A percentile compares a stretch with the other conserved stretches of the same genome.
phyloP scores from a whole-genome alignment of 2,888 invertebrate genomes.

The Tholera decimalis region DNA sequence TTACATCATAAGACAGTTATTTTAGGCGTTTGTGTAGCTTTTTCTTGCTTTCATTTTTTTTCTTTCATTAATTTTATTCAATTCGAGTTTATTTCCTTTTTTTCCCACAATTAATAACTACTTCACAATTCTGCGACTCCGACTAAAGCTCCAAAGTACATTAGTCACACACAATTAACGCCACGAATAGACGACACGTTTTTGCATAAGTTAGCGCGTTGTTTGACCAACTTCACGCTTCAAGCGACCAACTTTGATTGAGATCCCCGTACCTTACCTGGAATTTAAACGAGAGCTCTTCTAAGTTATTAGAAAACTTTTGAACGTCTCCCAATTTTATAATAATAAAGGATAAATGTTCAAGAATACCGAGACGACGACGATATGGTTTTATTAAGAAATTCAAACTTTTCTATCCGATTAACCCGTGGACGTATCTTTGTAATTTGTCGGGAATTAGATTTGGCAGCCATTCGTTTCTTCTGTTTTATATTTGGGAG shows the following conservation, averaged over 20 bases:
- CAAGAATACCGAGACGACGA: slow-evolving; percentile 56
- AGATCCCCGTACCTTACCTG: slow-evolving; percentile 81
- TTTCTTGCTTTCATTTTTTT: too few species aligned
- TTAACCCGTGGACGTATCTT: slow-evolving; percentile 62
- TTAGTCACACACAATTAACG: slow-evolving; percentile 63
- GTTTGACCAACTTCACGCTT: slow-evolving; percentile 78
- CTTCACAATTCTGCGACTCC: neutral
- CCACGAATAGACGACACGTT: slow-evolving; percentile 54
- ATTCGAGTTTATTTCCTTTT: neutral
- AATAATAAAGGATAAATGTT: slow-evolving; percentile 80
- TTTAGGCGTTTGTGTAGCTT: too few species aligned
- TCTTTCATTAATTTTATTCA: neutral
- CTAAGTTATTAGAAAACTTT: slow-evolving; percentile 84
- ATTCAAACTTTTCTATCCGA: slow-evolving; percentile 69
- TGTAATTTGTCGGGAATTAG: slow-evolving; percentile 55
- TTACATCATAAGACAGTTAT: too few species aligned
- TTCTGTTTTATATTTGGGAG: slow-evolving; percentile 42
- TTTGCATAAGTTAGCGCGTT: slow-evolving; percentile 76
- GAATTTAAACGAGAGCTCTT: slow-evolving; percentile 81
- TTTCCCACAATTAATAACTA: neutral
- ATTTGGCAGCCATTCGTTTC: slow-evolving; percentile 45
- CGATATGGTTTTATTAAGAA: slow-evolving; percentile 70
- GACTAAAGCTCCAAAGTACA: slow-evolving; percentile 11
- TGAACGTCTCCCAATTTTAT: slow-evolving; percentile 78
- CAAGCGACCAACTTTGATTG: slow-evolving; percentile 84